Conservation (phyloP, 2,113 vertebrate genomes). For the Hiodon tergisus region DNA sequence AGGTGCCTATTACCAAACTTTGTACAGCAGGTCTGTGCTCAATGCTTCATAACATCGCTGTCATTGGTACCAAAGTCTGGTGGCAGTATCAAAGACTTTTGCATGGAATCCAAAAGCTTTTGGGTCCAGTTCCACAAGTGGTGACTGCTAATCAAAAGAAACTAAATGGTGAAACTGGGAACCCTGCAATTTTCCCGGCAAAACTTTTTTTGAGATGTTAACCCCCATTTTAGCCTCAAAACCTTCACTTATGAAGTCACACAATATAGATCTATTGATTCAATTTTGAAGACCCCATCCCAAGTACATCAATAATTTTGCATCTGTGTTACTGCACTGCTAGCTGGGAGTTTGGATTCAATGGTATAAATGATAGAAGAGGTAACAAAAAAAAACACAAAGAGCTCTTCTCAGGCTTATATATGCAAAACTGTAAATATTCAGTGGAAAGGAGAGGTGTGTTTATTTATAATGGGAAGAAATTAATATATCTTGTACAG, state of each 20-base stretch:
- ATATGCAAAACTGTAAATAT: slow-evolving; percentile 56
- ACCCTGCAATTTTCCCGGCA: slow-evolving; percentile 32
- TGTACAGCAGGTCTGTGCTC: slow-evolving; percentile 82
- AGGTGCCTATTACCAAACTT: slow-evolving; percentile 76
- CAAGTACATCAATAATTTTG: slow-evolving; percentile 1
- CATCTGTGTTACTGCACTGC: slow-evolving; percentile 22
- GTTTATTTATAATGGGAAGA: slow-evolving; percentile 75
- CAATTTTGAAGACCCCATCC: neutral
- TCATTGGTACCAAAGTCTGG: slow-evolving; percentile 5
- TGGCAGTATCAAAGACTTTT: slow-evolving; percentile 19
- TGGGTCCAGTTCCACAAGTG: neutral
- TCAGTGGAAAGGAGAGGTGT: slow-evolving; percentile 50
- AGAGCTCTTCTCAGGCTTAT: slow-evolving; percentile 19
- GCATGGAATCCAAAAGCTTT: slow-evolving; percentile 2
- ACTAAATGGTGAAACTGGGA: slow-evolving; percentile 15
- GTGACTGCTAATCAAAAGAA: neutral
- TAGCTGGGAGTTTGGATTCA: slow-evolving; percentile 13
- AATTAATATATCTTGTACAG: slow-evolving; percentile 72
- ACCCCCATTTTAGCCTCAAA: slow-evolving; percentile 9
- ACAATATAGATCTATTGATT: neutral
- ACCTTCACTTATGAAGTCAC: slow-evolving; percentile 19
- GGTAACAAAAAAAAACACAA: slow-evolving; percentile 12
- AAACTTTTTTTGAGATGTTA: slow-evolving; percentile 4
- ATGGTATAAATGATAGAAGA: slow-evolving; percentile 1
- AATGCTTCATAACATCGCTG: slow-evolving; percentile 67